A percentile compares a stretch with the other conserved stretches of the same genome.
Evolutionary conservation across 1,140 invertebrate species (phyloP).

Genomic region (Lineus longissimus): DNA sequence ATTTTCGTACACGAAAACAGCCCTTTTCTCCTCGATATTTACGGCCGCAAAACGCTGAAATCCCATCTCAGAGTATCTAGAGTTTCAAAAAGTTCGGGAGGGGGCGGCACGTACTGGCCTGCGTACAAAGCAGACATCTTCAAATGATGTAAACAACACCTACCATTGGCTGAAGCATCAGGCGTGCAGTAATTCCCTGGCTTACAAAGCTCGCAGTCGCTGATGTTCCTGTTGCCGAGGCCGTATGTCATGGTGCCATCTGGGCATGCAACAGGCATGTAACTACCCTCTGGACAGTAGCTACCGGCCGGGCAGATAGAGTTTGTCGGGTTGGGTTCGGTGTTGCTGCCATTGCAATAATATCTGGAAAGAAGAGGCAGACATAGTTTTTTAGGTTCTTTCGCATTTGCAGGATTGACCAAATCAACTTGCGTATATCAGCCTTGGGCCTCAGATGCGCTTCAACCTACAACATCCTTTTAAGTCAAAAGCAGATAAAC

Average conservation of each 20-base stretch:
- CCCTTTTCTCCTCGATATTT: too few species aligned
- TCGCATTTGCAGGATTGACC: too few species aligned
- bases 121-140: too few species aligned
- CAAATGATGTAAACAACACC: not conserved
- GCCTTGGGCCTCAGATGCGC: too few species aligned
- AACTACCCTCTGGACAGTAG: slow-evolving; percentile 47
- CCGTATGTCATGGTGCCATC: slow-evolving; percentile 41
- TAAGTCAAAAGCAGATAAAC: too few species aligned
- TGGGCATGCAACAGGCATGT: slow-evolving; percentile 40
- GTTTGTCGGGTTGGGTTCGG: slow-evolving; percentile 33
- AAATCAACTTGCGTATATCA: too few species aligned
- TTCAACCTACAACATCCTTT: too few species aligned
- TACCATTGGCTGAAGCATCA: slow-evolving; percentile 40
- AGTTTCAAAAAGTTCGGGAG: not conserved
- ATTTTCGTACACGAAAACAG: too few species aligned
- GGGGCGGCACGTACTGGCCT: not conserved
- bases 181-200: slow-evolving; percentile 48
- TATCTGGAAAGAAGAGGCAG: slow-evolving; percentile 30
- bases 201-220: slow-evolving; percentile 43
- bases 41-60: too few species aligned
- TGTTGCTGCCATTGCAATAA: slow-evolving; percentile 45
- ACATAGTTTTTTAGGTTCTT: too few species aligned
- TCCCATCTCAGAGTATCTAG: too few species aligned
- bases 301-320: slow-evolving; percentile 44
- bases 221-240: slow-evolving; percentile 35